phyloP scores from a whole-genome alignment of 1,140 invertebrate genomes.

The Drosophila kanapiae region DNA sequence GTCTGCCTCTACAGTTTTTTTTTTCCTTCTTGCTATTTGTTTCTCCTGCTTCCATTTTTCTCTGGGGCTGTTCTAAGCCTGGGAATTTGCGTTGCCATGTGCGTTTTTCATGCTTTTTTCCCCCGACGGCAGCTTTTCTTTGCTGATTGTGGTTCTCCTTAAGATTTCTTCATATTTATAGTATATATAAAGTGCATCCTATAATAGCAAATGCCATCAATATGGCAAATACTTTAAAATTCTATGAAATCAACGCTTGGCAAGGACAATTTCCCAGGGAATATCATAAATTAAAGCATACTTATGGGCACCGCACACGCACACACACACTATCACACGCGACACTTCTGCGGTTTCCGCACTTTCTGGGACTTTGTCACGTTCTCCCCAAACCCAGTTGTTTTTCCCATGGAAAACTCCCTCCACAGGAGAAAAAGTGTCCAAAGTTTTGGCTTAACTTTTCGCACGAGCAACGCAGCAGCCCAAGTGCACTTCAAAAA shows the following conservation, averaged over 20 bases:
- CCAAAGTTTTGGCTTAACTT: constrained; percentile 76
- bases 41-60: constrained; percentile 7
- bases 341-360: constrained; percentile 30
- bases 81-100: constrained; percentile 75
- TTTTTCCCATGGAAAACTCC: constrained; percentile 25
- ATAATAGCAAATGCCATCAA: constrained; percentile 2
- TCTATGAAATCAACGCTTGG: not conserved
- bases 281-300: constrained; percentile 56
- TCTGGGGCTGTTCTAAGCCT: constrained; percentile 52
- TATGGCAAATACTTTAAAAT: not conserved
- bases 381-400: constrained; percentile 34
- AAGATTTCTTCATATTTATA: constrained; percentile 1
- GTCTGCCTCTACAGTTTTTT: constrained; percentile 50
- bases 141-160: constrained; percentile 2
- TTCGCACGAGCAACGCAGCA: constrained; percentile 60
- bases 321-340: constrained; percentile 18
- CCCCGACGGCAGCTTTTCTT: not conserved
- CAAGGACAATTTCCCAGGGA: not conserved
- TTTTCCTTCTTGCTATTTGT: constrained; percentile 19
- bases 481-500: constrained; percentile 39
- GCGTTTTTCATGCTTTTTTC: constrained; percentile 8
- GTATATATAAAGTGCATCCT: constrained; percentile 6
- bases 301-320: constrained; percentile 37
- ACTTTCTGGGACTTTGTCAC: constrained; percentile 58
- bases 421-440: constrained; percentile 48